Percentiles rank a stretch among this genome's conserved stretches.
Conservation (phyloP, 2,888 invertebrate genomes). For the Habroteleia sp. region DNA sequence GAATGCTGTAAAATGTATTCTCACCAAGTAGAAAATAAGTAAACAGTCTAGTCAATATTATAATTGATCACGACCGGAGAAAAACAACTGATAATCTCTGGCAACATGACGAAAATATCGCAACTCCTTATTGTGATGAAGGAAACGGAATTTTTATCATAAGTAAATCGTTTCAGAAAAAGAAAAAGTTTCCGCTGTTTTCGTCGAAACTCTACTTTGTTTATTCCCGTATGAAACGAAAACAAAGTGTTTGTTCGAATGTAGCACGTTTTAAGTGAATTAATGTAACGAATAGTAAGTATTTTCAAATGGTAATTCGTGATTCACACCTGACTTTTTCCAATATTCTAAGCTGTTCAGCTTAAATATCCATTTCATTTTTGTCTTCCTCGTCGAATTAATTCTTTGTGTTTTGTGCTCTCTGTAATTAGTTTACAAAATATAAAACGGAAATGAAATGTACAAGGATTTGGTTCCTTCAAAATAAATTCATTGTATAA, state of each 20-base stretch:
- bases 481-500: too few relatives aligned
- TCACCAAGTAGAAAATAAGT: conserved; percentile 9
- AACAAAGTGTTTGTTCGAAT: conserved; percentile 48
- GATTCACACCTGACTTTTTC: conserved; percentile 44
- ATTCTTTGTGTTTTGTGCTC: too few relatives aligned
- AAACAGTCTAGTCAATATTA: conserved; percentile 19
- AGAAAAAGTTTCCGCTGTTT: conserved; percentile 25
- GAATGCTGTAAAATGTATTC: too few relatives aligned
- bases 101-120: conserved; percentile 14
- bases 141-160: conserved; percentile 17
- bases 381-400: conserved; percentile 24
- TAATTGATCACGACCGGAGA: conserved; percentile 35
- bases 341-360: conserved; percentile 36
- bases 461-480: too few relatives aligned
- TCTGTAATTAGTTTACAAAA: conserved; percentile 12
- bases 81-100: conserved; percentile 33
- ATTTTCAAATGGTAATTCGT: conserved; percentile 36
- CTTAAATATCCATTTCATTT: conserved; percentile 36
- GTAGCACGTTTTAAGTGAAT: conserved; percentile 19
- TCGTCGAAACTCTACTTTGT: conserved; percentile 30
- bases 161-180: conserved; percentile 34
- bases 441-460: conserved; percentile 14
- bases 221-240: conserved; percentile 25
- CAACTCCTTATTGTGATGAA: conserved; percentile 6
- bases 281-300: conserved; percentile 40